phyloP scores from a whole-genome alignment of 2,113 vertebrate species.

The Dendropsophus ebraccatus region DNA sequence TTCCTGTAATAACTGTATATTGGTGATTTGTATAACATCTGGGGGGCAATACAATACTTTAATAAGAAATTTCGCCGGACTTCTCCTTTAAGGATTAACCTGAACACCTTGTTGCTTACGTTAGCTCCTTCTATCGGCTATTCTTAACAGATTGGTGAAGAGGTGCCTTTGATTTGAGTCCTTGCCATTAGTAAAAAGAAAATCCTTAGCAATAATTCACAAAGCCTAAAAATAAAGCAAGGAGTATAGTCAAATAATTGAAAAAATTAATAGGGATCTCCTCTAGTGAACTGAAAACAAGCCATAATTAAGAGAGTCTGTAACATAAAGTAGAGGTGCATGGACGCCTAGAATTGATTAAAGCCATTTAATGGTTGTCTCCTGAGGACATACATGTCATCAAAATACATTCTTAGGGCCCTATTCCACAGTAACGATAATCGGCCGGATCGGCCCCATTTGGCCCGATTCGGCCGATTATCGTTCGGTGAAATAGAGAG shows the following conservation, averaged over 20 bases:
- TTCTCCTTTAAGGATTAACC: not conserved
- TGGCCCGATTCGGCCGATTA: no score
- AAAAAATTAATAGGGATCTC: not conserved
- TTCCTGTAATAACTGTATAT: no score
- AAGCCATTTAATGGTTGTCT: not conserved
- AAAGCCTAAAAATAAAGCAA: slow-evolving; percentile 22
- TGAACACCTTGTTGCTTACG: not conserved
- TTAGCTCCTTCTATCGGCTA: not conserved
- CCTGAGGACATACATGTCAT: not conserved
- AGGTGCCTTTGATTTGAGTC: not conserved
- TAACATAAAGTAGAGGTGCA: not conserved
- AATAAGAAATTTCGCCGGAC: no score
- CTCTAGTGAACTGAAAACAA: not conserved
- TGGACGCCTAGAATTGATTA: not conserved
- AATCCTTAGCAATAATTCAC: slow-evolving; percentile 7
- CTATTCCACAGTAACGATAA: no score
- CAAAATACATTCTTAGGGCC: no score
- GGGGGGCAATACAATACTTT: no score
- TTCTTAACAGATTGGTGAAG: not conserved
- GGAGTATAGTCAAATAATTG: not conserved
- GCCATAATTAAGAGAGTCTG: not conserved
- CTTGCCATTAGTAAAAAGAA: not conserved
- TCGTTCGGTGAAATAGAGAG: no score
- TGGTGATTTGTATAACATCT: no score
- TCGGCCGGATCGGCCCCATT: no score